phyloP scores from a whole-genome alignment of 2,888 invertebrate species.

The Troglohyphantes excavatus region DNA sequence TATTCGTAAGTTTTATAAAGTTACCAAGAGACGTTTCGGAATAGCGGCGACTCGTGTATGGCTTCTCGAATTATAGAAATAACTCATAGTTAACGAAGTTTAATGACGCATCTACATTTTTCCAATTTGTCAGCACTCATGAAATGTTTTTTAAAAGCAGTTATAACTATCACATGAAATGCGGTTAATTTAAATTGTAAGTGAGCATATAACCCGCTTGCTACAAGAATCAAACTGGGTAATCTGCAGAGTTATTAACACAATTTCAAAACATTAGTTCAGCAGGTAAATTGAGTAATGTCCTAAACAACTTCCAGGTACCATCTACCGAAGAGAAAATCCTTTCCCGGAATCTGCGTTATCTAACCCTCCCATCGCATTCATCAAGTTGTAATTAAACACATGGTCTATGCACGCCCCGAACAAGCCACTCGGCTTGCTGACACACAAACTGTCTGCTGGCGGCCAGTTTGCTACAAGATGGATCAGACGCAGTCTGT shows the following conservation, averaged over 20 bases:
- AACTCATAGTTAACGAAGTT: too few relatives aligned
- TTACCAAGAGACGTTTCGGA: too few relatives aligned
- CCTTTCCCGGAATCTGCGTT: neutral
- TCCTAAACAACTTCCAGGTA: neutral
- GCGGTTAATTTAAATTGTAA: too few relatives aligned
- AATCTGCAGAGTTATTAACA: neutral
- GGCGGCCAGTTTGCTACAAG: slow-evolving; percentile 6
- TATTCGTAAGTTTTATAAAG: too few relatives aligned
- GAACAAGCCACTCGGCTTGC: neutral
- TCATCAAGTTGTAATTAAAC: slow-evolving; percentile 32
- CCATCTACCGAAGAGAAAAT: neutral
- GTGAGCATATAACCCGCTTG: too few relatives aligned
- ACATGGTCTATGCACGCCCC: neutral
- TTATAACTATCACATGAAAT: too few relatives aligned
- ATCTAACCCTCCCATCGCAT: neutral
- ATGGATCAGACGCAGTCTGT: slow-evolving; percentile 19
- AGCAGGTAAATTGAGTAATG: neutral
- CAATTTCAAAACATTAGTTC: neutral
- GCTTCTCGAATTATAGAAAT: too few relatives aligned
- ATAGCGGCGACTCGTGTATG: too few relatives aligned
- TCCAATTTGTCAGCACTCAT: too few relatives aligned
- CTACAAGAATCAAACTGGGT: too few relatives aligned
- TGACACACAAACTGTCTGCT: neutral
- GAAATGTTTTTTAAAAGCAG: too few relatives aligned
- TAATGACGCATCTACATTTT: too few relatives aligned